Evolutionary conservation across 2,888 invertebrate species (phyloP), one percentile per base, ranked within the genome.

Genomic region (Scaptomyza polygonia): DNA sequence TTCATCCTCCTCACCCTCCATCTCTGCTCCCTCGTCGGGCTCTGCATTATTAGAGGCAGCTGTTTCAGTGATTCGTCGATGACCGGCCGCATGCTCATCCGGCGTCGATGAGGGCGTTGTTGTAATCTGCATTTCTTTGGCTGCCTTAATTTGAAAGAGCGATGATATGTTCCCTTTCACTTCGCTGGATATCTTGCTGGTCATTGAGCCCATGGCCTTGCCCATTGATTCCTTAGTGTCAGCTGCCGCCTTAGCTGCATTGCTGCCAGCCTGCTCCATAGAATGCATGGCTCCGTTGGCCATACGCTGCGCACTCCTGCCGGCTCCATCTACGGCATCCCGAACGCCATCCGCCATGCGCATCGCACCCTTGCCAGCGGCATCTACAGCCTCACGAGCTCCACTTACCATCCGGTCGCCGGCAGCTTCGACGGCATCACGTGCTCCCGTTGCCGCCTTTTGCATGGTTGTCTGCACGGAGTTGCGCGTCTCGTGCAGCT

Each of bases 1-100:
- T 58, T 92, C 92, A 61, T 91, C 91, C 56, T 90, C 90, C 51
- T 86, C 67, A 0, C 58, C 85, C 27, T 86, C 86, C 3, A 65
- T 51, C 4, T 91, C 91, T 45, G 83, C 78, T 30, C 85, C 75
- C 16, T 39, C 39, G 5, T 39, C 36, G 36, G 14, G 3, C 32
- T 82, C 29, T 73, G 36, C 14, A 16, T 39, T 77, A 12, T 64
- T 70, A 3, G 76, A 80, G 11, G 74, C 83, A 6, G 72, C 47
- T 0, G 79, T 79, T 2, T 43, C 53, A n/a, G 72, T 88, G 30
- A 57, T 78, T 0, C 69, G 79, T 55, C 81, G 80, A 8, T 61
- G 61, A 3, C 49, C 68, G 0, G 36, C 54, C 34, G 48, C 71
- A 1, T 40, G 53, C 40, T 75, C 79, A 7, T 86, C 80, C 0